phyloP scores from a whole-genome alignment of 2,797 vertebrate genomes.

The Tokudaia muenninki region DNA sequence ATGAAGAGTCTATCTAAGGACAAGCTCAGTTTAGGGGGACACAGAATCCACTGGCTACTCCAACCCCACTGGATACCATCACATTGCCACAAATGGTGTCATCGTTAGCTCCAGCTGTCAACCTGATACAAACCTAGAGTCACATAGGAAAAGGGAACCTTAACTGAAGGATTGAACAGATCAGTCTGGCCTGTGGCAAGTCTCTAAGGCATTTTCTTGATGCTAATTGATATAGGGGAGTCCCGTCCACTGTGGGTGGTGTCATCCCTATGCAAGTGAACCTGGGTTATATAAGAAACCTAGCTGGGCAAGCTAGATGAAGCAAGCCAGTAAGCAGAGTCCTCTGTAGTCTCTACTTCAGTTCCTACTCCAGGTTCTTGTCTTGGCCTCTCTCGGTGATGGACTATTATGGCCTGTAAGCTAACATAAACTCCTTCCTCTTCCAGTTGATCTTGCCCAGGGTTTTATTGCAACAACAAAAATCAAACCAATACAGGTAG shows the following conservation, averaged over 20 bases:
- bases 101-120: not conserved
- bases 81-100: not conserved
- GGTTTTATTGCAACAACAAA: not conserved
- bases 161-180: not conserved
- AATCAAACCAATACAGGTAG: not conserved
- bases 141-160: not conserved
- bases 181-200: not conserved
- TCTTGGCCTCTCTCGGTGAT: not conserved
- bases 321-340: not conserved
- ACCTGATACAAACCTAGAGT: not conserved
- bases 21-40: not conserved
- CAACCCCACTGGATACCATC: not conserved
- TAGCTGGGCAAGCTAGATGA: not conserved
- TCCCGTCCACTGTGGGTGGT: not conserved
- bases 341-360: not conserved
- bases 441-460: not conserved
- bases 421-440: not conserved
- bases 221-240: not conserved
- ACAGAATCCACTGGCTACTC: not conserved
- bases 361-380: not conserved
- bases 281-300: not conserved
- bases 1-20: not conserved
- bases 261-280: not conserved
- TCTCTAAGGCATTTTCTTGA: not conserved
- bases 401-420: not conserved